Conservation (phyloP, 2,113 vertebrate species). For the Rhinoptilus africanus region DNA sequence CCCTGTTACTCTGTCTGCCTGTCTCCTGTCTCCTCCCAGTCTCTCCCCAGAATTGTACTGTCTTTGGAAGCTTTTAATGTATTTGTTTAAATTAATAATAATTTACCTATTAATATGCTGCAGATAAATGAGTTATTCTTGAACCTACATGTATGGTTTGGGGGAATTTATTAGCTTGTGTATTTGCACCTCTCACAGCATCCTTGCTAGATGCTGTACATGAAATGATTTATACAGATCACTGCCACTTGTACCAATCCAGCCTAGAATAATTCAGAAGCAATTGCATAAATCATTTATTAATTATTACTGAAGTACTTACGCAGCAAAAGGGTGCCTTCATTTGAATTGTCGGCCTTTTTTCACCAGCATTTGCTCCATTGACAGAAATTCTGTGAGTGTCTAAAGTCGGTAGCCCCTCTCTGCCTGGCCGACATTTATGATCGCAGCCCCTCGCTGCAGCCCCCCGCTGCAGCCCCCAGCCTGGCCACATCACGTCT, state of each 20-base stretch:
- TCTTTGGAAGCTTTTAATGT: background rate
- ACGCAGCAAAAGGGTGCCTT: background rate
- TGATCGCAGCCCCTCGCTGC: accelerated
- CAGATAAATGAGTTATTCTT: background rate
- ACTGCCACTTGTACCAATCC: background rate
- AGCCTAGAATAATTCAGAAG: slow-evolving; percentile 12
- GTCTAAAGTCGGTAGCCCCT: background rate
- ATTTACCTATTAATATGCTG: background rate
- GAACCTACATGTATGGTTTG: accelerated
- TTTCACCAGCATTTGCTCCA: background rate
- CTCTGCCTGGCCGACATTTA: background rate
- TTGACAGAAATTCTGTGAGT: accelerated
- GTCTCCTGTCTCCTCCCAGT: background rate
- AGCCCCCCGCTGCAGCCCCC: background rate
- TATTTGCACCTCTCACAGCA: background rate
- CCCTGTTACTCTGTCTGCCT: background rate
- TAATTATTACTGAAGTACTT: slow-evolving; percentile 10
- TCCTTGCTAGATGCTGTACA: background rate
- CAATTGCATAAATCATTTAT: background rate
- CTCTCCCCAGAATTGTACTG: background rate
- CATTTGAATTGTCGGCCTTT: background rate
- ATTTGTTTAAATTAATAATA: background rate
- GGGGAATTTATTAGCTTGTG: background rate
- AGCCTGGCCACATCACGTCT: background rate
- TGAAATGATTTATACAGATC: background rate